Percentiles rank a stretch among this genome's conserved stretches.
Evolutionary conservation across 2,797 vertebrate genomes (phyloP).

Genomic region (Dendrocincla fuliginosa): DNA sequence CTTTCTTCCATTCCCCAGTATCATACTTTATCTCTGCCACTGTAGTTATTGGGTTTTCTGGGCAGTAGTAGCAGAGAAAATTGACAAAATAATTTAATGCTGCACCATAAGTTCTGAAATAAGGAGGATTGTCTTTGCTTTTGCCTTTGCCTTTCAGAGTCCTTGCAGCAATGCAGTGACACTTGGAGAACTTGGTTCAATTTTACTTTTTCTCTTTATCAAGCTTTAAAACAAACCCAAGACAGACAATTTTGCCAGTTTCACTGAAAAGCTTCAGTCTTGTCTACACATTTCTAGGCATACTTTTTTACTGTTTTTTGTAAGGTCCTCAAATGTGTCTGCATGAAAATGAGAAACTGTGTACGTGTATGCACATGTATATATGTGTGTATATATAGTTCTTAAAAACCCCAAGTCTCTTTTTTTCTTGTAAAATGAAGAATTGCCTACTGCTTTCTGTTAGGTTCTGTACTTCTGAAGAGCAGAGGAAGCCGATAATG

Average conservation of each 20-base stretch:
- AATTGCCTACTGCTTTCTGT: background rate
- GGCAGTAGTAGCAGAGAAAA: constrained; percentile 25
- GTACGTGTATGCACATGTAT: background rate
- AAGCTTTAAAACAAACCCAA: background rate
- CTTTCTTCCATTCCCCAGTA: background rate
- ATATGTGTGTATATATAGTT: background rate
- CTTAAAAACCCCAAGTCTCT: background rate
- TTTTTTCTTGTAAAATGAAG: background rate
- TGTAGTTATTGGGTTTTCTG: constrained; percentile 51
- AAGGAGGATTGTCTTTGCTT: background rate
- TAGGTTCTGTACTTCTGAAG: background rate
- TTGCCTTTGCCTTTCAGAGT: background rate
- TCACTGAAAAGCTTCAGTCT: background rate
- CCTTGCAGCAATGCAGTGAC: background rate
- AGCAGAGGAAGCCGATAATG: background rate
- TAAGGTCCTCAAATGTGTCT: background rate
- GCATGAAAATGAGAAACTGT: background rate
- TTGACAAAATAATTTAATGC: constrained; percentile 51
- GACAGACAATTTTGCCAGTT: background rate
- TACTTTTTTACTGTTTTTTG: background rate
- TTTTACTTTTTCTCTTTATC: background rate
- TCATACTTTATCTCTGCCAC: constrained; percentile 44
- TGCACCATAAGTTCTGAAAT: background rate
- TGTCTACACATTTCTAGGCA: background rate
- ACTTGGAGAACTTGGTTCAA: background rate